phyloP scores from a whole-genome alignment of 2,797 vertebrate species.

The Sciaenops ocellatus region DNA sequence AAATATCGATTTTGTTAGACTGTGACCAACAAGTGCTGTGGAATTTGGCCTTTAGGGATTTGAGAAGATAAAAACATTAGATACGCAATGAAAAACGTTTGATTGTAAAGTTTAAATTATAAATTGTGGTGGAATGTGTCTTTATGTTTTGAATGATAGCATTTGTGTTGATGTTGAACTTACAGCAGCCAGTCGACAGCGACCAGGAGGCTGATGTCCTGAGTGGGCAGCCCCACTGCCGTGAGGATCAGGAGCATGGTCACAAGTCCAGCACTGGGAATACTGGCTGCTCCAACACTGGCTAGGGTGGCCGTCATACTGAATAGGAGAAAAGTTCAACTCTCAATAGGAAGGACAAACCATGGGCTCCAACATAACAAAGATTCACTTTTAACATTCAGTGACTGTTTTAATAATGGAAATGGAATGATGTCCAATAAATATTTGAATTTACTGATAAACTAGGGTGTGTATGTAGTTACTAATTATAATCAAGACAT shows the following conservation, averaged over 20 bases:
- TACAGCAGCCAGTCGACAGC: conserved; percentile 99
- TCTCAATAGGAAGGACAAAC: conserved; percentile 33
- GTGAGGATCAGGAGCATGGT: conserved; percentile 99
- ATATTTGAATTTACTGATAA: not conserved
- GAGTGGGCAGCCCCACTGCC: conserved; percentile 95
- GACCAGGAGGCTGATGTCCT: conserved; percentile 98
- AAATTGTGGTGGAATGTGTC: not conserved
- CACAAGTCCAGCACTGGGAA: conserved; percentile 97
- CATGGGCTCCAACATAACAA: not conserved
- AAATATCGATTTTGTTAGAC: not conserved
- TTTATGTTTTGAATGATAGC: not conserved
- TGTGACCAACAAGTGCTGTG: too few species aligned
- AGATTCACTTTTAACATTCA: not conserved
- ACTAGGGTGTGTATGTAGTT: not conserved
- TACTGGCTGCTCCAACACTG: conserved; percentile 97
- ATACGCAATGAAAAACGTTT: too few species aligned
- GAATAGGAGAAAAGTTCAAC: conserved; percentile 61
- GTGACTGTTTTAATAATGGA: not conserved
- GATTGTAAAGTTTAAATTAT: too few species aligned
- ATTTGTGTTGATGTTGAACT: conserved; percentile 78
- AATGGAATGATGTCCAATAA: not conserved
- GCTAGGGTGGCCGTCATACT: conserved; percentile 97
- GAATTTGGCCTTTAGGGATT: too few species aligned
- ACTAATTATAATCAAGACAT: not conserved
- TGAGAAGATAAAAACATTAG: too few species aligned